Evolutionary conservation across 2,888 invertebrate genomes (phyloP), one percentile per base, ranked within the genome.

Genomic region (Norana najaformis): DNA sequence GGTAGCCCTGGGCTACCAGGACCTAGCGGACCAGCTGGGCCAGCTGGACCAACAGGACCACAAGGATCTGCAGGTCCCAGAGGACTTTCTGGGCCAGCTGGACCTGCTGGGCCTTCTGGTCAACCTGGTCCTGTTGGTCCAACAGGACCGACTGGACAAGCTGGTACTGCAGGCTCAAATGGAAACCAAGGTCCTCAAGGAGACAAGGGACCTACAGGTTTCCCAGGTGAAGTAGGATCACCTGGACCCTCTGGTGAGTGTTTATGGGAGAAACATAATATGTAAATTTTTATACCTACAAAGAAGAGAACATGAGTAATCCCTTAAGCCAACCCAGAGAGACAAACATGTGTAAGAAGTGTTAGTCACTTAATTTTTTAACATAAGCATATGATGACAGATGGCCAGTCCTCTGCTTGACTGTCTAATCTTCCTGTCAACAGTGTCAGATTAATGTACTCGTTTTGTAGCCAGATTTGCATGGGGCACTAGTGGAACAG

Each of bases 1-100:
- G 91, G 91, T 88, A 38, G 83, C 30, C 18, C 85, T 90, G 91
- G 91, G 39, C 37, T 83, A 34, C 20, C 47, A 35, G 91, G 91
- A 90, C 38, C 82, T 83, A 37, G 83, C 23, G 89, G 89, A 69
- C 82, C 83, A 34, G 35, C 83, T 34, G 91, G 91, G 69, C 90
- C 89, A 16, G 8, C 88, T 35, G 91, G 91, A 69, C 89, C 88
- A 53, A 20, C 89, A 82, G 30, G 37, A 36, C 88, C 69, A 30
- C 83, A 36, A n/a, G 92, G 91, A 34, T 89, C 82, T 35, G 53
- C 88, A 47, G 91, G 91, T 20, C 88, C 69, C 16, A 38, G 88
- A 83, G 91, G 91, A 88, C n/a, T 1, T 47, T 4, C 90, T 41
- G 90, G 91, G 41, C n/a, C 37, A 47, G 34, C 88, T 90, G 91